Base-by-base conservation (phyloP, 2,888 invertebrate genomes). In the Laothoe populi region DNA sequence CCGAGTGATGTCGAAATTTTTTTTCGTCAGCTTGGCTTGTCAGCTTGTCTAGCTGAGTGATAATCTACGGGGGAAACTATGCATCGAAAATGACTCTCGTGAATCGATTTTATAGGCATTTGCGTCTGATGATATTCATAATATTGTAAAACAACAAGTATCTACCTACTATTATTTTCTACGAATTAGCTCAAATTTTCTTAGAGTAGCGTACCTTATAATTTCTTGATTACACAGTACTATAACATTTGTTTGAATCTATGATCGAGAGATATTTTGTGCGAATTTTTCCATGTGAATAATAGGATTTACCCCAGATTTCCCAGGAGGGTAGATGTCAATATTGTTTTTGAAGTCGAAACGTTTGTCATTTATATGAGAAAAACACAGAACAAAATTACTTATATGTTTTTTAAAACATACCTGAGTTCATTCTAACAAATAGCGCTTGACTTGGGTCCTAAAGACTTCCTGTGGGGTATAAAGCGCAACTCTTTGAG, bases 401-500 rank as follows among this genome's bases (percentile, higher is more conserved):
- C 16, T 19, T 16, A 44, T 7, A 8, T 16, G 42, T 16, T 44
- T 44, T 44, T 16, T 35, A 35, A 44, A 44, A 16, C 10, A 53
- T 3, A 24, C 24, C 24, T 23, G 31, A 19, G 31, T 53, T 53
- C 49, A 16, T 46, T 46, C 0, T 53, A 53, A 31, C 31, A 53
- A 53, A 31, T 49, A 49, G 48, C 16, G 26, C 19, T 11, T 11
- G 31, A 35, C 19, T 16, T 16, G 19, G 31, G 31, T 53, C 53
- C 31, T 53, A 53, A 53, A 35, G 53, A 53, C 53, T 53, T 53
- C 53, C 53, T 16, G 53, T 35, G 16, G 53, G 8, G 53, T 53
- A 53, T 53, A 35, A 53, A 53, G 31, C 53, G 53, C 53, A 35
- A 53, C 53, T 53, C 53, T 49, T 48, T 53, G 35, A 31, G 53